Conservation (phyloP, 2,113 vertebrate genomes). For the Dicentrarchus labrax region DNA sequence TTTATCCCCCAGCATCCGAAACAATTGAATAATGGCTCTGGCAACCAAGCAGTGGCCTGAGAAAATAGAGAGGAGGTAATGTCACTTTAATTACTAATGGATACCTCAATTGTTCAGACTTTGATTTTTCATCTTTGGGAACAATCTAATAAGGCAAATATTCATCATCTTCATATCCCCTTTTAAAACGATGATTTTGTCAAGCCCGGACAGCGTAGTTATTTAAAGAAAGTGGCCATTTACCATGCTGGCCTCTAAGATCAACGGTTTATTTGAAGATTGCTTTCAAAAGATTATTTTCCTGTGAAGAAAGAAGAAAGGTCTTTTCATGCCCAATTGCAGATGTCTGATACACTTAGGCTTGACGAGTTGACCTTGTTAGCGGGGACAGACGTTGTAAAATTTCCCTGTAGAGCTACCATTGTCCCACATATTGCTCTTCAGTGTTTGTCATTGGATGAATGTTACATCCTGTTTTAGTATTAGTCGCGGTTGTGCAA, state of each 20-base stretch:
- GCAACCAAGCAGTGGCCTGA: conserved; percentile 70
- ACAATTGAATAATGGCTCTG: conserved; percentile 85
- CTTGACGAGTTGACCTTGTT: conserved; percentile 65
- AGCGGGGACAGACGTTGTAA: conserved; percentile 39
- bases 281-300: conserved; percentile 71
- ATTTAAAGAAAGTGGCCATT: conserved; percentile 79
- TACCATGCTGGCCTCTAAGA: conserved; percentile 61
- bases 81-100: conserved; percentile 88
- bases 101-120: conserved; percentile 82
- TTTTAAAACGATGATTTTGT: conserved; percentile 80
- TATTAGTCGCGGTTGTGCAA: conserved; percentile 8
- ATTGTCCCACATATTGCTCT: conserved; percentile 35
- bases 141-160: conserved; percentile 85
- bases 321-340: conserved; percentile 62
- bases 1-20: conserved; percentile 85
- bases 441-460: conserved; percentile 49
- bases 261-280: conserved; percentile 80
- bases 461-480: conserved; percentile 45
- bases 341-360: conserved; percentile 65
- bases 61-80: conserved; percentile 78
- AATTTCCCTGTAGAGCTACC: conserved; percentile 42
- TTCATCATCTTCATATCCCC: conserved; percentile 82
- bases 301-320: conserved; percentile 56
- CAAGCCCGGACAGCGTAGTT: conserved; percentile 64
- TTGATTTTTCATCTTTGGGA: conserved; percentile 82